Evolutionary conservation across 2,113 vertebrate genomes (phyloP).

Genomic region (Leptocoma aspasia): DNA sequence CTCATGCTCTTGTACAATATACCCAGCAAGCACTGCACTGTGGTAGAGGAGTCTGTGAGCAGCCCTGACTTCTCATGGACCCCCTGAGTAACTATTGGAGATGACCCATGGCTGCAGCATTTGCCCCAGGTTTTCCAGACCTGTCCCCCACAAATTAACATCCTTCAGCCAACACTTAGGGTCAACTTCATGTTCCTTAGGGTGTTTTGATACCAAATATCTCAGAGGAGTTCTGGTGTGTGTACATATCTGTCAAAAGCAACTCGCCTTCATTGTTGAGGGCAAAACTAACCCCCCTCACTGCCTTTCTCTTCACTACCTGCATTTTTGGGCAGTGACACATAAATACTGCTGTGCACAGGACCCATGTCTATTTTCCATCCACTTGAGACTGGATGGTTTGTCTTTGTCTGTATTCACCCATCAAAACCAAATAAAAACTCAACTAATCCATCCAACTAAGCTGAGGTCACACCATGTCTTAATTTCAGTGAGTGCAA

Average conservation of each 20-base stretch:
- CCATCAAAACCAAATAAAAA: slow-evolving; percentile 33
- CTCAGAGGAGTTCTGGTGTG: neutral
- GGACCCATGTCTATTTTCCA: neutral
- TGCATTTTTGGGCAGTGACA: neutral
- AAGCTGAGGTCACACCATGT: slow-evolving; percentile 28
- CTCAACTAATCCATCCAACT: neutral
- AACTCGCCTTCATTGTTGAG: neutral
- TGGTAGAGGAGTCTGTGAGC: neutral
- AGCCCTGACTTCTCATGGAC: neutral
- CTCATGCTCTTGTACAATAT: accelerated
- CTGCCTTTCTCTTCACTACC: neutral
- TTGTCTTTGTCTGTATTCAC: slow-evolving; percentile 41
- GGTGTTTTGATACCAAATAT: neutral
- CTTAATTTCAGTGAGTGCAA: slow-evolving; percentile 15
- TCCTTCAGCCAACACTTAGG: neutral
- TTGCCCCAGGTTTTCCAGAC: neutral
- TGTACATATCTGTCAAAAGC: neutral
- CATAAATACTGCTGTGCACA: neutral
- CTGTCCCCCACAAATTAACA: neutral
- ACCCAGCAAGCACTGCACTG: neutral
- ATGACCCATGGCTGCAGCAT: neutral
- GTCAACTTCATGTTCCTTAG: neutral
- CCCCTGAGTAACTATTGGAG: neutral
- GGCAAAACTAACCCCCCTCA: neutral
- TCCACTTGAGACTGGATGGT: slow-evolving; percentile 2